Percentiles rank a stretch among this genome's conserved stretches.
phyloP scores from a whole-genome alignment of 1,140 invertebrate species.

The Drosophila paulistorum region DNA sequence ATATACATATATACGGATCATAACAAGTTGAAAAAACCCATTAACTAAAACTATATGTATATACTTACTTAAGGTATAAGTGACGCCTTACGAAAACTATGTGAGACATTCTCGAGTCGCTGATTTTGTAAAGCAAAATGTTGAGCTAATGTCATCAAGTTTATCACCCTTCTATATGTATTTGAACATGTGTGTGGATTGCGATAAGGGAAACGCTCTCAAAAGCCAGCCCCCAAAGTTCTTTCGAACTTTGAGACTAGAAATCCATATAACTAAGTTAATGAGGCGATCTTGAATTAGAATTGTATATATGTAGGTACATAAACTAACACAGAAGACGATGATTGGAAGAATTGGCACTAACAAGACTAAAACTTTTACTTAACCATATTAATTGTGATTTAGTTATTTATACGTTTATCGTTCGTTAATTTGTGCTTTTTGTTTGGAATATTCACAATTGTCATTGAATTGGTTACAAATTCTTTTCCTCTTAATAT shows the following conservation, averaged over 20 bases:
- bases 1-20: no score
- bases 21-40: neutral
- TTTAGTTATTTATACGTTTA: no score
- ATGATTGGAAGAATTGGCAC: neutral
- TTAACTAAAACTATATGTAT: neutral
- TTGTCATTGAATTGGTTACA: neutral
- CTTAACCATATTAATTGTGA: no score
- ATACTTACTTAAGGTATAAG: neutral
- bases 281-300: neutral
- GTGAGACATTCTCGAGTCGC: neutral
- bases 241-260: conserved; percentile 19
- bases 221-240: conserved; percentile 1
- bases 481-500: conserved; percentile 20
- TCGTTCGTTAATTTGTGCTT: no score
- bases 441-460: neutral
- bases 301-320: no score
- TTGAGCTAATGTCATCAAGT: conserved; percentile 64
- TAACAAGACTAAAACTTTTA: no score
- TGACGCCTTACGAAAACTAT: neutral
- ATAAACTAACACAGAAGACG: neutral
- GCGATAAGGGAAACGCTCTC: conserved; percentile 8
- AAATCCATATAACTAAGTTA: neutral
- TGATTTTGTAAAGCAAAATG: conserved; percentile 14
- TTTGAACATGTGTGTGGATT: neutral
- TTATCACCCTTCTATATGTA: conserved; percentile 51